Percentiles rank a stretch among this genome's conserved stretches.
Evolutionary conservation across 2,888 invertebrate genomes (phyloP).

Genomic region (Mamestra brassicae): DNA sequence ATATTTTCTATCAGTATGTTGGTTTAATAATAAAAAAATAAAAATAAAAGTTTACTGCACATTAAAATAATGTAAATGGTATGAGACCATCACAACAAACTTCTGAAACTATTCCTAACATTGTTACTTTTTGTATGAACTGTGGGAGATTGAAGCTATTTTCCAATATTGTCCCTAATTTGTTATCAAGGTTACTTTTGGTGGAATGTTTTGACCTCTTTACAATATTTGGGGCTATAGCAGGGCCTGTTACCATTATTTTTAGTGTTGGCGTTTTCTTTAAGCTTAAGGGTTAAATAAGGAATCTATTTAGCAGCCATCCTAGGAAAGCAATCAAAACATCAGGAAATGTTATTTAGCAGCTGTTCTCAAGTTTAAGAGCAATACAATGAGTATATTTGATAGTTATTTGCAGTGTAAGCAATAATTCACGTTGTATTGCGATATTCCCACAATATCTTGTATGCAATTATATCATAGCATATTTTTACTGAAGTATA

Average conservation of each 20-base stretch:
- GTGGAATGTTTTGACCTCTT: slow-evolving; percentile 32
- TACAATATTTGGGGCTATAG: background rate
- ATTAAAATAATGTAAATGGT: too few species aligned
- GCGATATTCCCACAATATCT: background rate
- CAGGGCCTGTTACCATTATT: too few species aligned
- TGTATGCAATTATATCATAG: background rate
- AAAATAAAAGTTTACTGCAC: too few species aligned
- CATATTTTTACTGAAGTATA: background rate
- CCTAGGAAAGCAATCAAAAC: slow-evolving; percentile 35
- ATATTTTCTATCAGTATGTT: background rate
- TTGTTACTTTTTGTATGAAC: slow-evolving; percentile 30
- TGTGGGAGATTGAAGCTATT: slow-evolving; percentile 36
- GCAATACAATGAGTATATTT: slow-evolving; percentile 17
- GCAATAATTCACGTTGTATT: slow-evolving; percentile 30
- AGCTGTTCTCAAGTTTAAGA: slow-evolving; percentile 24
- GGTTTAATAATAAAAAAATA: too few species aligned
- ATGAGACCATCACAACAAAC: slow-evolving; percentile 22
- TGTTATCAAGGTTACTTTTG: slow-evolving; percentile 3
- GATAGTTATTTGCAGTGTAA: slow-evolving; percentile 10
- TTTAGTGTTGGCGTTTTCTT: too few species aligned
- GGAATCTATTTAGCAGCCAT: too few species aligned
- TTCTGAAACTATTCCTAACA: slow-evolving; percentile 16
- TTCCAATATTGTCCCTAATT: slow-evolving; percentile 34
- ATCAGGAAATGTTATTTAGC: slow-evolving; percentile 30
- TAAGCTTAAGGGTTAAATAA: too few species aligned